Conservation (phyloP, 2,888 invertebrate genomes). For the Melinopterus prodromus region DNA sequence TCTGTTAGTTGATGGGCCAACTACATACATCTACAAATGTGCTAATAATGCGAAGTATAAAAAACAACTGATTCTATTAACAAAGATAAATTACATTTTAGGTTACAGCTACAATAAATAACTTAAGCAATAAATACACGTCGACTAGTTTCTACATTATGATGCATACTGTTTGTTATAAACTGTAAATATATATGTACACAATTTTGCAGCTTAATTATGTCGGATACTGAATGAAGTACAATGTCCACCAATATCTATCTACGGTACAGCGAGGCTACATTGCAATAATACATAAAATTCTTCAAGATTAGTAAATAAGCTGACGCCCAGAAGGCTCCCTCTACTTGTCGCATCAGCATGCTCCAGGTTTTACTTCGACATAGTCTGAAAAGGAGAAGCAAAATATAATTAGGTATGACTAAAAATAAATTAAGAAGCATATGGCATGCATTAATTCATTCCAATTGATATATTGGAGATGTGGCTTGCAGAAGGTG, state of each 20-base stretch:
- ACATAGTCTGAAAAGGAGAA: neutral
- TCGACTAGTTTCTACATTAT: neutral
- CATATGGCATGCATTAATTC: neutral
- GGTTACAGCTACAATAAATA: neutral
- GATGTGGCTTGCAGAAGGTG: neutral
- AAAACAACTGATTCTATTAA: neutral
- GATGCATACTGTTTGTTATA: neutral
- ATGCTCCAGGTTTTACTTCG: neutral
- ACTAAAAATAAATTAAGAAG: neutral
- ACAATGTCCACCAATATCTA: constrained; percentile 4
- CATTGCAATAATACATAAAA: neutral
- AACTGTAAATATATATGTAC: neutral
- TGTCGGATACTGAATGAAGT: neutral
- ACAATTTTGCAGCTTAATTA: neutral
- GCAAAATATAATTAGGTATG: neutral
- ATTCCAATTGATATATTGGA: neutral
- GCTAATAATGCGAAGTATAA: neutral
- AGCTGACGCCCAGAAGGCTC: neutral
- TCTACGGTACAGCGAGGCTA: neutral
- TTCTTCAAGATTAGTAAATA: neutral
- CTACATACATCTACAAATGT: too few relatives aligned
- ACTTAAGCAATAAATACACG: neutral
- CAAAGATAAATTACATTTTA: neutral
- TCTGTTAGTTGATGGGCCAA: too few relatives aligned
- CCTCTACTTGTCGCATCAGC: neutral